phyloP scores from a whole-genome alignment of 2,113 vertebrate species.

The Maccullochella peelii region DNA sequence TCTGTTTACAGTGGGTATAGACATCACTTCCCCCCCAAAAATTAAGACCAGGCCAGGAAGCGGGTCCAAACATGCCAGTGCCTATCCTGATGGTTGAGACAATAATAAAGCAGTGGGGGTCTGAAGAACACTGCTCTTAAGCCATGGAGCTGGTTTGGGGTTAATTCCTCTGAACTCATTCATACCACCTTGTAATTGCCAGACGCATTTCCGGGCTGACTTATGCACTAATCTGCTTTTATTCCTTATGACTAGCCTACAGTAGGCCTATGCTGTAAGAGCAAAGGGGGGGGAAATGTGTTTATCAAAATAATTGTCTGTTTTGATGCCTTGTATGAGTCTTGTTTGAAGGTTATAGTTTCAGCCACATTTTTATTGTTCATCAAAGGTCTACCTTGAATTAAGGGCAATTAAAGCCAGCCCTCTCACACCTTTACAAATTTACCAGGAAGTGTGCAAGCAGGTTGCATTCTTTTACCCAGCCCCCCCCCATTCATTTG shows the following conservation, averaged over 20 bases:
- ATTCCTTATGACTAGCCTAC: background rate
- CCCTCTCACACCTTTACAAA: background rate
- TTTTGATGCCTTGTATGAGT: background rate
- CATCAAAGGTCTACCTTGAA: background rate
- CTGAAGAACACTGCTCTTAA: background rate
- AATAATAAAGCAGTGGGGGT: background rate
- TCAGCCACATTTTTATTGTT: background rate
- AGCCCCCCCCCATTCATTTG: background rate
- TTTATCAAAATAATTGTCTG: background rate
- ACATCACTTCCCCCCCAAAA: background rate
- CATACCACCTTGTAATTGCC: background rate
- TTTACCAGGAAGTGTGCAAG: background rate
- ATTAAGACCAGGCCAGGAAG: background rate
- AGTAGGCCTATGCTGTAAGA: background rate
- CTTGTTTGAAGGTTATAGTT: background rate
- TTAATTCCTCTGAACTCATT: background rate
- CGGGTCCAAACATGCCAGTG: background rate
- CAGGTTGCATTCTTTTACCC: background rate
- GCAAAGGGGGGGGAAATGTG: background rate
- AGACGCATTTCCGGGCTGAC: background rate
- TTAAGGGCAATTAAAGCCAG: background rate
- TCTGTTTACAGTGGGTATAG: background rate
- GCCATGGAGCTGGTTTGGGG: background rate
- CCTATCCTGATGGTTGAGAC: background rate
- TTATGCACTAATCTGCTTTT: background rate